Evolutionary conservation across 2,797 vertebrate genomes (phyloP).

Genomic region (Muraenolepis orangiensis): DNA sequence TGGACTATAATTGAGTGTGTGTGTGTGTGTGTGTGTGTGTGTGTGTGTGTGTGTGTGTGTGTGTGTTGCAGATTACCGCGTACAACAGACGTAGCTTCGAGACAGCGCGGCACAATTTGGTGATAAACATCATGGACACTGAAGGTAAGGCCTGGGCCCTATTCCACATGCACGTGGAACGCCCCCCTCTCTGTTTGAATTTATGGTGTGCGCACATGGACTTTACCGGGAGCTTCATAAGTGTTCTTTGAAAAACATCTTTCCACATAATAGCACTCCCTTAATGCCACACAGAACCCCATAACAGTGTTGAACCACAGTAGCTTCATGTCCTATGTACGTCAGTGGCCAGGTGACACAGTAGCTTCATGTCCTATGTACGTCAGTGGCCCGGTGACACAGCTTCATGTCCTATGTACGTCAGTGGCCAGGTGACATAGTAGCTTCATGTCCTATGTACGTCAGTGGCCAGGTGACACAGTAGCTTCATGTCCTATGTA

Average conservation of each 20-base stretch:
- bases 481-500: too few relatives aligned
- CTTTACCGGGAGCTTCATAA: neutral
- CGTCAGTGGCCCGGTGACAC: too few relatives aligned
- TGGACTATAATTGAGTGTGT: neutral
- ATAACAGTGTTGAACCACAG: neutral
- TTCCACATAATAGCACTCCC: neutral
- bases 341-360: too few relatives aligned
- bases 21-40: neutral
- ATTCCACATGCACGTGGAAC: neutral
- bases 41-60: conserved; percentile 21
- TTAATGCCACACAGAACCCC: neutral
- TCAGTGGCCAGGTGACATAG: too few relatives aligned
- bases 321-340: neutral
- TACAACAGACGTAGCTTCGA: conserved; percentile 97
- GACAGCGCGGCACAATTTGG: conserved; percentile 94
- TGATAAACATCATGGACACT: conserved; percentile 96
- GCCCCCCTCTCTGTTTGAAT: neutral
- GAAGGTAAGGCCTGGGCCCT: conserved; percentile 85
- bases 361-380: too few relatives aligned
- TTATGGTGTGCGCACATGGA: neutral
- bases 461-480: too few relatives aligned
- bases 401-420: too few relatives aligned
- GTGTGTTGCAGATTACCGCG: conserved; percentile 89
- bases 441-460: too few relatives aligned
- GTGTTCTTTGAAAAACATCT: neutral